phyloP scores from a whole-genome alignment of 2,888 invertebrate species.

The Scaptomyza reducta region DNA sequence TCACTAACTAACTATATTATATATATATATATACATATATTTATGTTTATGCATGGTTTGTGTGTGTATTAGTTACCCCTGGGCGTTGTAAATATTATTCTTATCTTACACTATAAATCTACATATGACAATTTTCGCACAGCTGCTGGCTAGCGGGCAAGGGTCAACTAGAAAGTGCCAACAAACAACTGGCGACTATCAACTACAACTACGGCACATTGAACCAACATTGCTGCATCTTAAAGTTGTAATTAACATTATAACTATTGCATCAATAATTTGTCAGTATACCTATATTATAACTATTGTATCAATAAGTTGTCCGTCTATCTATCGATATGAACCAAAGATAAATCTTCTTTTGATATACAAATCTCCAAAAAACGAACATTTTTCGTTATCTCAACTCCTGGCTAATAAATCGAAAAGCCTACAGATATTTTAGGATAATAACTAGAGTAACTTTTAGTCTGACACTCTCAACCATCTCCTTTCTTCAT shows the following conservation, averaged over 20 bases:
- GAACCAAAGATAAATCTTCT: too few relatives aligned
- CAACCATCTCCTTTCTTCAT: not conserved
- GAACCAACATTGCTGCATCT: slow-evolving; percentile 21
- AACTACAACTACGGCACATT: slow-evolving; percentile 15
- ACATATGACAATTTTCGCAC: slow-evolving; percentile 80
- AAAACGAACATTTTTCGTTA: too few relatives aligned
- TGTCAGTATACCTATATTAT: too few relatives aligned
- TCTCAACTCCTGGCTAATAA: too few relatives aligned
- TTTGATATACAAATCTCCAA: too few relatives aligned
- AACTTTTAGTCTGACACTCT: not conserved
- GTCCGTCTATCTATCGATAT: too few relatives aligned
- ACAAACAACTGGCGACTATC: slow-evolving; percentile 18
- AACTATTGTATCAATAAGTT: too few relatives aligned
- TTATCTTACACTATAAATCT: slow-evolving; percentile 78
- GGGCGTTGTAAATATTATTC: slow-evolving; percentile 79
- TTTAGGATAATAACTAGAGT: not conserved
- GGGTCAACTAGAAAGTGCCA: slow-evolving; percentile 1
- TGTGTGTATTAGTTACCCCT: slow-evolving; percentile 51
- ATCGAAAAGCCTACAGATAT: too few relatives aligned
- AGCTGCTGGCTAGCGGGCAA: slow-evolving; percentile 46
- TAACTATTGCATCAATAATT: too few relatives aligned
- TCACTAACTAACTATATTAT: slow-evolving; percentile 8
- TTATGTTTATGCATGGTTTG: slow-evolving; percentile 8
- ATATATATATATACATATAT: not conserved
- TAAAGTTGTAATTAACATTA: slow-evolving; percentile 24